Evolutionary conservation across 2,797 vertebrate species (phyloP), one percentile per base, ranked within the genome.

Genomic region (Dipus sagitta): DNA sequence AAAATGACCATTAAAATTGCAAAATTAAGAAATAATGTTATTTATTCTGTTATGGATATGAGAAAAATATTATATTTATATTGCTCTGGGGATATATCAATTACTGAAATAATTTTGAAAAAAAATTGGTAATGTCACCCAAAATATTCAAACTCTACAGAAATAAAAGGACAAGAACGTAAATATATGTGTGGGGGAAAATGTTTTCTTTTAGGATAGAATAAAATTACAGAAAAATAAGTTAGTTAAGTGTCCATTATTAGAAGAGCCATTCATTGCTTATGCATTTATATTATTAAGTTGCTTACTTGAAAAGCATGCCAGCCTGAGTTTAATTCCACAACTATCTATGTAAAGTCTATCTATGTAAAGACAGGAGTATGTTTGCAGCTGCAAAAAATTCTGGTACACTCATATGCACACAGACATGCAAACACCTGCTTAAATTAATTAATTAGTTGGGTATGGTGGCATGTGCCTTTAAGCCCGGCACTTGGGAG

Each of bases 131-230:
- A 83, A 42, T 76, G 42, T 80, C 38, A 68, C 20, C 4, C 1
- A 70, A 38, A 83, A 62, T 87, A 4, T 2, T 54, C 54, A 84
- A 13, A 72, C 21, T 14, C 21, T 77, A 77, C 3, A 88, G 34
- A 96, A 93, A 80, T 85, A 76, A 91, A 71, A 94, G 14, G 20
- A 95, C 8, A 78, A 52, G 34, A 28, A 26, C 92, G 20, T 76
- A 62, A 91, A 34, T 15, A 38, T 30, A 58, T 13, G 3, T 34
- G 3, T 18, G 47, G 47, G 47, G 47, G 47, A 9, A 23, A 90
- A 92, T 62, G 85, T 1, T 65, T 92, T 54, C 76, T n/a, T 71
- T 77, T 82, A 75, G n/a, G 42, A 79, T 70, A 89, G 7, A 54
- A 54, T 64, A 26, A 34, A 64, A 75, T 75, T 6, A 8, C 18